phyloP scores from a whole-genome alignment of 2,113 vertebrate species.

The Solea solea region DNA sequence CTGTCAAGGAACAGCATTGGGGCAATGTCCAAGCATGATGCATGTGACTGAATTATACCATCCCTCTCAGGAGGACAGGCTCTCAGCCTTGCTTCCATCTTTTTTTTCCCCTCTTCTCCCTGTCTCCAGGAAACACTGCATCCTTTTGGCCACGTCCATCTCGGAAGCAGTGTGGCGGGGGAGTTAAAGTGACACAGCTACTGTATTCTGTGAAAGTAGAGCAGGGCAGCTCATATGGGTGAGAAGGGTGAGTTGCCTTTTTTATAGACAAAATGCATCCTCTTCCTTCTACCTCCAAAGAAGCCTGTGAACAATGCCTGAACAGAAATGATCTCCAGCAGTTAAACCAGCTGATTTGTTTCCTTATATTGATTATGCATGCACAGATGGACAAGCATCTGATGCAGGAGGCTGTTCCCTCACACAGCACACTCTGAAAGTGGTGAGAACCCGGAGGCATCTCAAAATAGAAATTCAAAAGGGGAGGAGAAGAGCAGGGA shows the following conservation, averaged over 20 bases:
- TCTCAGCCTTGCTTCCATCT: slow-evolving; percentile 16
- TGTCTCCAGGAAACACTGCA: slow-evolving; percentile 47
- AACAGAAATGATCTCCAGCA: slow-evolving; percentile 6
- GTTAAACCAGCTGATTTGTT: slow-evolving; percentile 22
- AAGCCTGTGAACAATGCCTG: slow-evolving; percentile 6
- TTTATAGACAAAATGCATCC: slow-evolving; percentile 36
- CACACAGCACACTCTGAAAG: slow-evolving; percentile 28
- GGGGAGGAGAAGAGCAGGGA: slow-evolving; percentile 40
- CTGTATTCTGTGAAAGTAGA: slow-evolving; percentile 65
- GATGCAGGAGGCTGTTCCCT: slow-evolving; percentile 52
- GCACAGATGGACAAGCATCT: slow-evolving; percentile 68
- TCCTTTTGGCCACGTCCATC: slow-evolving; percentile 43
- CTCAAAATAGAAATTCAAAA: slow-evolving; percentile 69
- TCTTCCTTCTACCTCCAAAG: slow-evolving; percentile 24
- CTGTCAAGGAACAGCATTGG: slow-evolving; percentile 17
- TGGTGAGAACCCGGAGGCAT: slow-evolving; percentile 61
- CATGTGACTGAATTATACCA: no score
- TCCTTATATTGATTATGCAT: slow-evolving; percentile 15
- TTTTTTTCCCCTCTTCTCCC: not conserved
- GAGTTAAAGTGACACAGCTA: slow-evolving; percentile 73
- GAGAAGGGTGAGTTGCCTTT: slow-evolving; percentile 56
- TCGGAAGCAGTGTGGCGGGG: slow-evolving; percentile 27
- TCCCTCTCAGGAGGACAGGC: slow-evolving; percentile 12
- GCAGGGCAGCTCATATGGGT: slow-evolving; percentile 72
- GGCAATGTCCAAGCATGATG: not conserved